Percentiles rank a stretch among this genome's conserved stretches.
Evolutionary conservation across 1,140 invertebrate species (phyloP).

Genomic region (Pygmarrhopalites habei): DNA sequence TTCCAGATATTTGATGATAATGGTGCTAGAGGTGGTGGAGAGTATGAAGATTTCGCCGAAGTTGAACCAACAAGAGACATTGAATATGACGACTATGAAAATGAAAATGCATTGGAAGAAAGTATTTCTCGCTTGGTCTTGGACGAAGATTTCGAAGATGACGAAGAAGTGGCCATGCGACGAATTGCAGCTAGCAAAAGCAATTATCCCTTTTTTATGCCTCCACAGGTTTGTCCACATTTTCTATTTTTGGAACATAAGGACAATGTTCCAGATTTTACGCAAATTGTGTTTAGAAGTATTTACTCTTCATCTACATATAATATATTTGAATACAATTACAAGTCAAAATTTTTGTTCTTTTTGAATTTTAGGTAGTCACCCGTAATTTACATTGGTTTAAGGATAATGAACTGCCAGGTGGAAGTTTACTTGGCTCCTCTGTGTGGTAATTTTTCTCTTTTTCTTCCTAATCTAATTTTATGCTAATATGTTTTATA

Average conservation of each 20-base stretch:
- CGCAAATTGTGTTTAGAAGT: too few species aligned
- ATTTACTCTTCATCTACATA: too few species aligned
- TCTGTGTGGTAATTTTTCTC: too few species aligned
- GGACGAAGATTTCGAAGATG: constrained; percentile 29
- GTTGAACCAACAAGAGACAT: constrained; percentile 15
- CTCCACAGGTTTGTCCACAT: constrained; percentile 37
- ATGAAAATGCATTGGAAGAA: constrained; percentile 35
- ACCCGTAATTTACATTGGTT: constrained; percentile 31
- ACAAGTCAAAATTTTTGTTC: too few species aligned
- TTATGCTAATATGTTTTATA: too few species aligned
- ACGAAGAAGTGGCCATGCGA: constrained; percentile 21
- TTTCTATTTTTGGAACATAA: too few species aligned
- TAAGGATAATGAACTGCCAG: constrained; percentile 28
- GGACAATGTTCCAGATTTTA: too few species aligned
- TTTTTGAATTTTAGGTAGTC: constrained; percentile 31
- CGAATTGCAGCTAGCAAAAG: constrained; percentile 11
- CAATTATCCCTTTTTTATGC: constrained; percentile 31
- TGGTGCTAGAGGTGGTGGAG: neutral
- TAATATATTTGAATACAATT: too few species aligned
- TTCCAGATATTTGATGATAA: too few species aligned
- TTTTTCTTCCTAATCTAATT: too few species aligned
- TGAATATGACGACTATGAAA: constrained; percentile 29
- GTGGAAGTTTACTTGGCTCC: constrained; percentile 30
- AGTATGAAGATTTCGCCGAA: neutral
- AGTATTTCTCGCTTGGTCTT: constrained; percentile 35